Conservation (phyloP, 35 echinoderm and acorn worm species). For the Stichopus chloronotus region DNA sequence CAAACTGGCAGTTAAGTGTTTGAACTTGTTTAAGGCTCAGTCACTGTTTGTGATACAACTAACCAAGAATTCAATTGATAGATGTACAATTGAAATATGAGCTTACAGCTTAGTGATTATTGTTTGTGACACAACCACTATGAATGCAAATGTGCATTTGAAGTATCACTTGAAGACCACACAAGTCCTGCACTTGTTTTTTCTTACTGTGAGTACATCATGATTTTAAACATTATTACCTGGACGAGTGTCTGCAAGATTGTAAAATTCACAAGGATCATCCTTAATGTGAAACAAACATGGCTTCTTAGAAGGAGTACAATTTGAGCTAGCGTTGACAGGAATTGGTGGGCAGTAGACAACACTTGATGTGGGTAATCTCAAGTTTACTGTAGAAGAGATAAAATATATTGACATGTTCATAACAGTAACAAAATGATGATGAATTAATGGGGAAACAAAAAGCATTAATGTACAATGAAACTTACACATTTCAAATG, state of each 20-base stretch:
- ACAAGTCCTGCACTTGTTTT: neutral
- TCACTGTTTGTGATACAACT: too few species aligned
- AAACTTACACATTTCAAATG: neutral
- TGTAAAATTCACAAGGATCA: conserved; percentile 96
- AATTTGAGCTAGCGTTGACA: conserved; percentile 81
- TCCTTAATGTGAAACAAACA: conserved; percentile 78
- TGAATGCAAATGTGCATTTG: too few species aligned
- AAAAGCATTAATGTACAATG: too few species aligned
- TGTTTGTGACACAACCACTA: too few species aligned
- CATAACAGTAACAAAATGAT: neutral
- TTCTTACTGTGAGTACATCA: neutral
- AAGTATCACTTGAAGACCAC: too few species aligned
- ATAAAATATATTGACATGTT: too few species aligned
- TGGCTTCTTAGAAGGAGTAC: conserved; percentile 65
- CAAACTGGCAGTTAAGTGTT: too few species aligned
- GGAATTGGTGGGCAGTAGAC: conserved; percentile 80
- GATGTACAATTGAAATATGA: too few species aligned
- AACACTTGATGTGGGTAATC: conserved; percentile 53
- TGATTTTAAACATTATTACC: conserved; percentile 49
- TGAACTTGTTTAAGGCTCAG: too few species aligned
- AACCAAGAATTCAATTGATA: too few species aligned
- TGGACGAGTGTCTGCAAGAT: conserved; percentile 82
- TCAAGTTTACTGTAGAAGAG: neutral
- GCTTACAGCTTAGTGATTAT: too few species aligned
- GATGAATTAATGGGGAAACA: neutral